These are phyloP conservation scores for human DNA, from an alignment of 2,113 vertebrate genomes.

Conservation along the genomic window GRCh38 chr9:29025001-29025500, in stretches of 20 bases:
- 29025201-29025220: neutral
- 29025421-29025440: neutral
- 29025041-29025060: neutral
- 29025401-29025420: neutral
- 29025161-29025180: neutral
- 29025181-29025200: neutral
- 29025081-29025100: neutral
- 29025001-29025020: conserved; percentile 41
- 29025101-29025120: neutral
- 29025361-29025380: neutral
- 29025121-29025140: neutral
- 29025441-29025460: neutral
- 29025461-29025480: neutral
- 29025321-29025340: neutral
- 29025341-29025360: neutral
- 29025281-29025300: neutral
- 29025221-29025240: neutral
- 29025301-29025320: neutral
- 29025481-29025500: neutral
- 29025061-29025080: neutral
- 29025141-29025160: neutral
- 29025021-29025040: conserved; percentile 7
- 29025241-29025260: neutral
- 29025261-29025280: neutral
- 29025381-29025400: neutral